These are phyloP conservation scores for Micromys minutus DNA, from an alignment of 2,113 vertebrate genomes.

Conservation along the genomic window DNA sequence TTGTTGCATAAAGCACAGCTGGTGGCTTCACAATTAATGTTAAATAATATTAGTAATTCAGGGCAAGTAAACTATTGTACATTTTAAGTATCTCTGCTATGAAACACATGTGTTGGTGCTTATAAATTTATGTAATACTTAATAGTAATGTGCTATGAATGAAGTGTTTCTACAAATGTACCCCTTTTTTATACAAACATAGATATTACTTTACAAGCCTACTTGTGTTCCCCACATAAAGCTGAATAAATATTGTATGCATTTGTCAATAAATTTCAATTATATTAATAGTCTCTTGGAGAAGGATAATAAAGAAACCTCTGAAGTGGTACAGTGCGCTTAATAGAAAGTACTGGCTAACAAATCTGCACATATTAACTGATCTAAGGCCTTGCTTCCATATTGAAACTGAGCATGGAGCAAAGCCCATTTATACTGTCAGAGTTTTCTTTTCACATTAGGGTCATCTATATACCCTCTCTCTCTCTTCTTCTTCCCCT, in stretches of 20 bases:
- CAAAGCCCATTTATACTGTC: neutral
- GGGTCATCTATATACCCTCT: neutral
- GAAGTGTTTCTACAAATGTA: neutral
- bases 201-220: neutral
- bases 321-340: neutral
- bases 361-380: neutral
- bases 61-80: neutral
- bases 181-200: neutral
- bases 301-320: neutral
- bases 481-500: slow-evolving; percentile 5
- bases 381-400: neutral
- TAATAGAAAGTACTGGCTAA: neutral
- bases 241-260: neutral
- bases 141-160: neutral
- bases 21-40: slow-evolving; percentile 50
- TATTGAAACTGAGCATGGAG: neutral
- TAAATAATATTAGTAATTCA: slow-evolving; percentile 68
- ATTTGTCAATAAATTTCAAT: slow-evolving; percentile 53
- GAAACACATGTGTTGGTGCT: neutral
- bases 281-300: slow-evolving; percentile 22
- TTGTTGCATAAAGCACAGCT: neutral
- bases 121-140: neutral
- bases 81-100: slow-evolving; percentile 61
- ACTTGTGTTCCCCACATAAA: neutral
- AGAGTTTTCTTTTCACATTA: neutral